These are phyloP conservation scores for Zophobas atratus DNA, from an alignment of 1,140 invertebrate genomes.

Conservation along the genomic window DNA sequence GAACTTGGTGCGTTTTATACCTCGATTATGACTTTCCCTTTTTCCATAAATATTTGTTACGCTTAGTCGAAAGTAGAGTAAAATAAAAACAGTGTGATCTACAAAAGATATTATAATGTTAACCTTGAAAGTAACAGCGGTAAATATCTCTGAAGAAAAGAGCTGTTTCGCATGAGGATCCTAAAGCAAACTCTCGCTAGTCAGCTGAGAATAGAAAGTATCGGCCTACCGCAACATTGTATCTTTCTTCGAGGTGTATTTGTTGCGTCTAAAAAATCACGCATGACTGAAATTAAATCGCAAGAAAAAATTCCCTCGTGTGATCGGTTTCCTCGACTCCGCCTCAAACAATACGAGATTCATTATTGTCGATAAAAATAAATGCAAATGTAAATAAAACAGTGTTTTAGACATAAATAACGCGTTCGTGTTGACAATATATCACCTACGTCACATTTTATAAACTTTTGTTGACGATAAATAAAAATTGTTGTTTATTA, in stretches of 20 bases:
- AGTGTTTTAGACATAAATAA: too few species aligned
- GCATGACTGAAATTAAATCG: not conserved
- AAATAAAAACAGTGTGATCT: conserved; percentile 21
- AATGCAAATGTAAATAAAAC: too few species aligned
- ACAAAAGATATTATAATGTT: conserved; percentile 25
- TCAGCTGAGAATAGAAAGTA: conserved; percentile 47
- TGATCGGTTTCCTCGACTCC: too few species aligned
- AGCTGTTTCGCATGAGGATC: conserved; percentile 21
- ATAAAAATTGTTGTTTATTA: too few species aligned
- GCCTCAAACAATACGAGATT: too few species aligned
- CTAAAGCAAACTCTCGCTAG: conserved; percentile 43
- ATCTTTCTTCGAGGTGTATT: conserved; percentile 5
- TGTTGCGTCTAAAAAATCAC: too few species aligned
- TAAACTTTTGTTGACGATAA: too few species aligned
- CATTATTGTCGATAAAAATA: too few species aligned
- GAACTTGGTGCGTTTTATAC: conserved; percentile 35
- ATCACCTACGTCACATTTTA: too few species aligned
- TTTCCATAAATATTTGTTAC: conserved; percentile 35
- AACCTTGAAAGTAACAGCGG: conserved; percentile 49
- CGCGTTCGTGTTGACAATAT: too few species aligned
- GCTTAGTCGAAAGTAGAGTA: conserved; percentile 43
- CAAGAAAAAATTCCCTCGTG: too few species aligned
- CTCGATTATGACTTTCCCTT: conserved; percentile 43
- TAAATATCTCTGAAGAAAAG: conserved; percentile 40
- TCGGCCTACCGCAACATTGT: conserved; percentile 38